These are phyloP conservation scores for Dolichotis patagonum DNA, from an alignment of 2,113 vertebrate species.

Conservation along the genomic window DNA sequence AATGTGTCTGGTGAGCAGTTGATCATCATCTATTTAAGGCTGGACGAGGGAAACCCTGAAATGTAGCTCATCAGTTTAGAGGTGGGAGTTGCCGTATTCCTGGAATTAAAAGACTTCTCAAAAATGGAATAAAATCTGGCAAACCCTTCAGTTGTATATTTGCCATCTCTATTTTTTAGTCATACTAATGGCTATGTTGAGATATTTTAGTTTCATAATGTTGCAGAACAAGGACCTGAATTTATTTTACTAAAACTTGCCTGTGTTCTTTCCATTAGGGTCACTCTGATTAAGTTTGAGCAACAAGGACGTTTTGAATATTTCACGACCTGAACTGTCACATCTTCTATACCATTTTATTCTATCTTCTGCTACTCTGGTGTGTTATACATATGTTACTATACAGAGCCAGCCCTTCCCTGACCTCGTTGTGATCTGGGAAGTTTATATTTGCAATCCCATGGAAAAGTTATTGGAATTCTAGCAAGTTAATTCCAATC, in stretches of 20 bases:
- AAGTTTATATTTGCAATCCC: no score
- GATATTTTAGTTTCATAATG: not conserved
- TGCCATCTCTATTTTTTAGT: not conserved
- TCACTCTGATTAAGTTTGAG: constrained; percentile 36
- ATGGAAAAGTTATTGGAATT: no score
- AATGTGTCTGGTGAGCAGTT: not conserved
- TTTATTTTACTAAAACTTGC: not conserved
- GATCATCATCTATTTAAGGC: not conserved
- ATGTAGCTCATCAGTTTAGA: not conserved
- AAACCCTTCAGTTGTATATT: not conserved
- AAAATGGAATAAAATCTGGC: constrained; percentile 17
- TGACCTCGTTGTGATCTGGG: no score
- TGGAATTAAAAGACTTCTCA: not conserved
- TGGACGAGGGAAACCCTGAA: not conserved
- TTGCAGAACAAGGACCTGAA: constrained; percentile 7
- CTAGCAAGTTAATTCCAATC: no score
- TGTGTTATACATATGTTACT: not conserved
- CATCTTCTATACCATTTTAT: not conserved
- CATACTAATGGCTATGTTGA: not conserved
- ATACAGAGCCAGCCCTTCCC: no score
- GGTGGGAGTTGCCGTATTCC: not conserved
- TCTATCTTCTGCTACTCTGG: not conserved
- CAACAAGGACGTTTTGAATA: not conserved
- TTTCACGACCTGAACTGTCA: not conserved
- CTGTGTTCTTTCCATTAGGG: not conserved